Conservation (phyloP, 2,113 vertebrate species). For the Clarias gariepinus region DNA sequence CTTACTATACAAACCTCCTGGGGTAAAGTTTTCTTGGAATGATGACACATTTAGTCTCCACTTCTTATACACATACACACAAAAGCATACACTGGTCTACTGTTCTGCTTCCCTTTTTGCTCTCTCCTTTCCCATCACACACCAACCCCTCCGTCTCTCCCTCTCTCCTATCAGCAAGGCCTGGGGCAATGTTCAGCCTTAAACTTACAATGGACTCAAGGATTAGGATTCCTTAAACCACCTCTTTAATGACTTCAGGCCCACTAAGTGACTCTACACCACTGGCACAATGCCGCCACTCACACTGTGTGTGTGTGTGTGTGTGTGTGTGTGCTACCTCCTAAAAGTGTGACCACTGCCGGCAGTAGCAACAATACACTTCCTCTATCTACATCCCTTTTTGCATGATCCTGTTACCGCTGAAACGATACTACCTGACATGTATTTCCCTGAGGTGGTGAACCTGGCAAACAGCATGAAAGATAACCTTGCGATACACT, state of each 20-base stretch:
- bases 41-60: background rate
- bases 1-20: background rate
- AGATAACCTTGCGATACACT: background rate
- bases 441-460: slow-evolving; percentile 25
- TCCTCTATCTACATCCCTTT: slow-evolving; percentile 33
- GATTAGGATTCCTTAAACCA: slow-evolving; percentile 68
- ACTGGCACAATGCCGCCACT: slow-evolving; percentile 55
- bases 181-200: slow-evolving; percentile 55
- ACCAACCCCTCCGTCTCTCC: background rate
- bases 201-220: slow-evolving; percentile 57
- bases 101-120: background rate
- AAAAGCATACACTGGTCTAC: background rate
- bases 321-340: slow-evolving; percentile 20
- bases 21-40: background rate
- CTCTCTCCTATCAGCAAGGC: slow-evolving; percentile 61
- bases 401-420: slow-evolving; percentile 27
- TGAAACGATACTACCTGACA: slow-evolving; percentile 30
- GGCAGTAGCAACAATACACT: slow-evolving; percentile 32
- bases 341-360: background rate
- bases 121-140: background rate
- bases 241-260: slow-evolving; percentile 58
- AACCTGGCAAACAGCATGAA: slow-evolving; percentile 16
- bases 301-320: slow-evolving; percentile 34
- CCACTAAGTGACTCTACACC: slow-evolving; percentile 64
- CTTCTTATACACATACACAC: background rate